Evolutionary conservation across 2,888 invertebrate genomes (phyloP).

Genomic region (Drepana falcataria): DNA sequence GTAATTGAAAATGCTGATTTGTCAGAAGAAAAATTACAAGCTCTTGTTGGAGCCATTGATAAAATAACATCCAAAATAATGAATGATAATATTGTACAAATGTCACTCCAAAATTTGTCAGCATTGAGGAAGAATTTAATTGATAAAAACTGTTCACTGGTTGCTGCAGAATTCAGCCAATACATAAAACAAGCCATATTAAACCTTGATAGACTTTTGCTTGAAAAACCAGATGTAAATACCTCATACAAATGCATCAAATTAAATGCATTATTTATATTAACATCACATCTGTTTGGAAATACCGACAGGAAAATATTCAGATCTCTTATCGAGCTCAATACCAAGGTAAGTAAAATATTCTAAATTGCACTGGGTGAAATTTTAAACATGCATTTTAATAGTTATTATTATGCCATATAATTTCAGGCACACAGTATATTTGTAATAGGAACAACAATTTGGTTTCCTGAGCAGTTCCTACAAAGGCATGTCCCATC

Average conservation of each 20-base stretch:
- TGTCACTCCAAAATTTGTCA: conserved; percentile 62
- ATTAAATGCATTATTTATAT: conserved; percentile 82
- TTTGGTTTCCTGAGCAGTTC: conserved; percentile 93
- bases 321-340: conserved; percentile 85
- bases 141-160: conserved; percentile 60
- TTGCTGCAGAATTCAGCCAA: conserved; percentile 81
- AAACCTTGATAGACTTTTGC: conserved; percentile 79
- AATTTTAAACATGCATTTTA: conserved; percentile 3
- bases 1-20: conserved; percentile 80
- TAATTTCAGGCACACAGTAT: conserved; percentile 84
- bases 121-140: conserved; percentile 62
- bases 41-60: conserved; percentile 84
- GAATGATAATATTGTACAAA: conserved; percentile 84
- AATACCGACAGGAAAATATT: conserved; percentile 87
- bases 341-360: conserved; percentile 80
- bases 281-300: conserved; percentile 86
- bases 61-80: conserved; percentile 83
- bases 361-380: not conserved
- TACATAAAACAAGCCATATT: conserved; percentile 81
- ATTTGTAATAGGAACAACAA: conserved; percentile 86
- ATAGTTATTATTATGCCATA: not conserved
- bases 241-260: conserved; percentile 81
- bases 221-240: conserved; percentile 71
- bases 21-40: conserved; percentile 80
- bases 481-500: conserved; percentile 81